These are phyloP conservation scores for Harmothoe impar DNA, from an alignment of 2,888 invertebrate species.

Conservation along the genomic window DNA sequence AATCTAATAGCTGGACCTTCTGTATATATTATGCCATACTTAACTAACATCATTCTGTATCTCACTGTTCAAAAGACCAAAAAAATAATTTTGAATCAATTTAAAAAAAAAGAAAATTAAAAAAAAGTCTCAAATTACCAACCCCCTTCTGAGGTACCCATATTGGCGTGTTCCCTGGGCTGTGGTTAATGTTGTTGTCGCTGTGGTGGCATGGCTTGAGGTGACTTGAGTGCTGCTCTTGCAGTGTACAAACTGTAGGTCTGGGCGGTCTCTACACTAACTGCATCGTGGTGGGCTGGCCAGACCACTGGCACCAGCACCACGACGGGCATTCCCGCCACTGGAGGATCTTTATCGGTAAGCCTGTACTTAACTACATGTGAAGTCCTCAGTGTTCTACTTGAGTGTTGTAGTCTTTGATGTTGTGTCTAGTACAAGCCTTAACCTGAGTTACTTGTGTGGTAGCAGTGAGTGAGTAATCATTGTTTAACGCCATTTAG, in stretches of 20 bases:
- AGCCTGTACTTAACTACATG: not conserved
- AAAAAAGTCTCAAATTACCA: too few species aligned
- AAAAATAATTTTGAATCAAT: too few species aligned
- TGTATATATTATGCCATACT: too few species aligned
- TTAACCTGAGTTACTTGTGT: too few species aligned
- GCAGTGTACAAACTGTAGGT: constrained; percentile 73
- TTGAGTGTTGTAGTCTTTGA: constrained; percentile 10
- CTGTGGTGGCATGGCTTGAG: constrained; percentile 44
- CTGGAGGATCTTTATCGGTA: constrained; percentile 26
- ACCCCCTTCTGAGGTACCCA: too few species aligned
- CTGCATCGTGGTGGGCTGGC: constrained; percentile 74
- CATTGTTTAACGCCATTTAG: too few species aligned
- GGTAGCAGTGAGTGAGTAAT: too few species aligned
- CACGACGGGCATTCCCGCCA: constrained; percentile 6
- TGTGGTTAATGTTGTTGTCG: constrained; percentile 35
- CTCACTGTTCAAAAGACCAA: too few species aligned
- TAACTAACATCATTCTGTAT: too few species aligned
- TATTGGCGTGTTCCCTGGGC: not conserved
- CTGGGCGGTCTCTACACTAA: constrained; percentile 73
- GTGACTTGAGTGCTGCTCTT: constrained; percentile 19
- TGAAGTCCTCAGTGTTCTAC: not conserved
- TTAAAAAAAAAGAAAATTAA: too few species aligned
- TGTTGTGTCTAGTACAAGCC: too few species aligned
- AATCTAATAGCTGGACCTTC: too few species aligned
- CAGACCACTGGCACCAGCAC: constrained; percentile 68